These are phyloP conservation scores for Timema cristinae DNA, from an alignment of 2,888 invertebrate genomes.

Conservation along the genomic window DNA sequence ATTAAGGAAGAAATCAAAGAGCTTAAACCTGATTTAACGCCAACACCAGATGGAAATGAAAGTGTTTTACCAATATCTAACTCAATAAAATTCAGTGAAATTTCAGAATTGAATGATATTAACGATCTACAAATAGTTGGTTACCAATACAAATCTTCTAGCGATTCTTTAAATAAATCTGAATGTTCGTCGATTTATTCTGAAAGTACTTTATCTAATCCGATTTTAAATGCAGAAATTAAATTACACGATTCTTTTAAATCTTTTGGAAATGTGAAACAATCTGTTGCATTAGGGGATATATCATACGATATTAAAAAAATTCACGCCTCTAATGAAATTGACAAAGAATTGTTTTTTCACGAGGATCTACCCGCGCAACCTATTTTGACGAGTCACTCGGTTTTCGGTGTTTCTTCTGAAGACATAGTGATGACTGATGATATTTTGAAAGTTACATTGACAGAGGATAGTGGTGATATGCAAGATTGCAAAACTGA, in stretches of 20 bases:
- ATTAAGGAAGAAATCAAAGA: conserved; percentile 50
- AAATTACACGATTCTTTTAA: no score
- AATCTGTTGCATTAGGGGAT: no score
- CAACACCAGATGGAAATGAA: conserved; percentile 46
- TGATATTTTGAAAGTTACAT: conserved; percentile 46
- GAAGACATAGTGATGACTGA: conserved; percentile 47
- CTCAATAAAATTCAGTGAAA: conserved; percentile 24
- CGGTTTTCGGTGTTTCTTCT: conserved; percentile 34
- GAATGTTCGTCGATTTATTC: background rate
- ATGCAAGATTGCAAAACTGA: background rate
- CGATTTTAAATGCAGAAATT: no score
- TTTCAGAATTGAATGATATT: conserved; percentile 22
- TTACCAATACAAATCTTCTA: background rate
- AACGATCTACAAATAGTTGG: conserved; percentile 14
- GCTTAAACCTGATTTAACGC: conserved; percentile 50
- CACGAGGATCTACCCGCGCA: no score
- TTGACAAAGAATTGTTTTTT: no score
- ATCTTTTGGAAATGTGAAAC: no score
- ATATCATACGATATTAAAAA: no score
- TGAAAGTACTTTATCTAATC: background rate
- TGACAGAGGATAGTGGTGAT: conserved; percentile 35
- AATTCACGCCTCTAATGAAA: no score
- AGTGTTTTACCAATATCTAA: conserved; percentile 24
- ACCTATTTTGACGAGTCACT: background rate
- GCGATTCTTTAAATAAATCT: background rate